Base-by-base conservation (phyloP, 2,797 vertebrate species). In the Scleropages formosus region DNA sequence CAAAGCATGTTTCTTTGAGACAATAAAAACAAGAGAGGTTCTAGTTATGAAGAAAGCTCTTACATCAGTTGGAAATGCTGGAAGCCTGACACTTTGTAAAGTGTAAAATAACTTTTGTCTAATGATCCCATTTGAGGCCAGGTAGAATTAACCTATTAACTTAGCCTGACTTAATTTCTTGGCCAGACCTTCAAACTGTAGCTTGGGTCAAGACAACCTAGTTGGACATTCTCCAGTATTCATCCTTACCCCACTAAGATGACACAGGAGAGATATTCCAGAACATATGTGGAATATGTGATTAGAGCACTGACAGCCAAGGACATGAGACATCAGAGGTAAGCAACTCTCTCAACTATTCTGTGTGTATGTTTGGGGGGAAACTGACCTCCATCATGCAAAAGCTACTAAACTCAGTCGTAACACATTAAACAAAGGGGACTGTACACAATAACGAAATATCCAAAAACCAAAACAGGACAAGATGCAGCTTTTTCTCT, bases 261-360 rank as follows among this genome's bases (percentile, higher is more conserved):
- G 90, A 90, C 93, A 94, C 94, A 91, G 90, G 92, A 93, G 92
- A 93, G 92, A 90, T 91, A 93, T 91, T 93, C 90, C 87, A 72
- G 44, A 86, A 91, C 16, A 31, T 71, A 51, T 56, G 47, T 53
- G 91, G 93, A 94, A 94, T 94, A 93, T 86, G 91, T 92, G 90
- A 93, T 93, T 93, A 94, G 91, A 86, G 90, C 90, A 91, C 90
- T 92, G 91, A 92, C 92, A 90, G 18, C 31, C 78, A 77, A 75
- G 75, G 76, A 80, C 46, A 63, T 58, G 51, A 67, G 46, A 64
- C 46, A 31, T 31, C 24, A 58, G 27, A 71, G 49, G 20, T 22
- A 22, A 27, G 8, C 49, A 56, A 70, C 49, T 49, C 22, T 56
- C 51, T 49, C 49, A 16, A 70, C 22, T n/a, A 56, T 49, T 56